phyloP scores from a whole-genome alignment of 2,797 vertebrate genomes.

The Rhinella marina region DNA sequence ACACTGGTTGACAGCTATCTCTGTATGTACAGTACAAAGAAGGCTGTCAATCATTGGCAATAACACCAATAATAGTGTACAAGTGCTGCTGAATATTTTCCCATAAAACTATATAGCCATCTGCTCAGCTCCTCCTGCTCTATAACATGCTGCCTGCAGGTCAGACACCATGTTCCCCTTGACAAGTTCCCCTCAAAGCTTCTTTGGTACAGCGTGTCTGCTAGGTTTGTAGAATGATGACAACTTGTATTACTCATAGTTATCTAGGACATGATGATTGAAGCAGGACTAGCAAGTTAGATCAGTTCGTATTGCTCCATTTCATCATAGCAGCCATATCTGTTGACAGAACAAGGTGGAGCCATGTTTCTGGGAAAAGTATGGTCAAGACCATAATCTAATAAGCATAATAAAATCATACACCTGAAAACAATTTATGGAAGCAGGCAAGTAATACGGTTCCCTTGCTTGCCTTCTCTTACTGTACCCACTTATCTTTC shows the following conservation, averaged over 20 bases:
- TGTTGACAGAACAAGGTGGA: conserved; percentile 20
- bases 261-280: background rate
- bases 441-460: background rate
- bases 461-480: background rate
- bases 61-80: too few species aligned
- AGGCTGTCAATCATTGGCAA: too few species aligned
- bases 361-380: background rate
- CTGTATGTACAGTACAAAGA: too few species aligned
- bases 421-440: background rate
- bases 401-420: background rate
- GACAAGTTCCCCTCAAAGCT: background rate
- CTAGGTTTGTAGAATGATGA: background rate
- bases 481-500: background rate
- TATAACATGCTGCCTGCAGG: background rate
- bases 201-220: background rate
- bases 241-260: background rate
- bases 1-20: too few species aligned
- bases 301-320: too few species aligned
- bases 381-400: background rate
- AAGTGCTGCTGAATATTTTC: too few species aligned
- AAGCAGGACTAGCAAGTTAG: background rate
- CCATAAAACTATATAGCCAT: too few species aligned
- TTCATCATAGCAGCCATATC: background rate
- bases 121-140: too few species aligned
- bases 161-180: too few species aligned